Evolutionary conservation across 2,888 invertebrate genomes (phyloP).

Genomic region (Eupsilia transversa): DNA sequence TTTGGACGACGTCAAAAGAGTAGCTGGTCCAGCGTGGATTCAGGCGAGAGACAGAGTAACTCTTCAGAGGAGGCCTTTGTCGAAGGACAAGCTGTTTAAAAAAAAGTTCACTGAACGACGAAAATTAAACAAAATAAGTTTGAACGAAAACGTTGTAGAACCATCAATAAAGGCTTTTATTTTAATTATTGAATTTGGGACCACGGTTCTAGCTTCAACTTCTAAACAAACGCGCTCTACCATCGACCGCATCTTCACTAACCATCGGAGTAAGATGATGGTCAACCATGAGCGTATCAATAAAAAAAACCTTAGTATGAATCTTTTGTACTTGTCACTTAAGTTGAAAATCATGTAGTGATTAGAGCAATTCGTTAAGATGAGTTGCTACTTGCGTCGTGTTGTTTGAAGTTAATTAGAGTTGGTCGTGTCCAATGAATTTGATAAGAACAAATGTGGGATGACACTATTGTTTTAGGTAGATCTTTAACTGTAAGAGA

Average conservation of each 20-base stretch:
- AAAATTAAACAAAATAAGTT: neutral
- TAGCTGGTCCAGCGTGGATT: neutral
- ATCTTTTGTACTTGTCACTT: neutral
- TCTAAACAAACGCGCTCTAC: neutral
- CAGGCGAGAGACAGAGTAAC: too few relatives aligned
- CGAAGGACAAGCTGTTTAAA: neutral
- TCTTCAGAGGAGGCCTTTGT: neutral
- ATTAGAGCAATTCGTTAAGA: neutral
- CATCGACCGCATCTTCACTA: neutral
- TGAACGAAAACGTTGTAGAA: neutral
- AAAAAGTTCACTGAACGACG: neutral
- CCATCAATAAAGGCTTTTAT: neutral
- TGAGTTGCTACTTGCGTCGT: neutral
- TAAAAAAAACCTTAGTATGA: neutral
- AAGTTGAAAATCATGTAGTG: neutral
- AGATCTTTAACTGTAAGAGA: neutral
- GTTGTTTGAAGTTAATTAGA: neutral
- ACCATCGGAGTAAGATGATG: neutral
- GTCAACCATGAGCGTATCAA: neutral
- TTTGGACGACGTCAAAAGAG: neutral
- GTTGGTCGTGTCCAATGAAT: conserved; percentile 1
- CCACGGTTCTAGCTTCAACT: neutral
- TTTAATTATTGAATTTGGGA: neutral
- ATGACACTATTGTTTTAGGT: neutral
- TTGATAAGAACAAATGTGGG: neutral